Evolutionary conservation across 2,888 invertebrate species (phyloP).

Genomic region (Notodonta ziczac): DNA sequence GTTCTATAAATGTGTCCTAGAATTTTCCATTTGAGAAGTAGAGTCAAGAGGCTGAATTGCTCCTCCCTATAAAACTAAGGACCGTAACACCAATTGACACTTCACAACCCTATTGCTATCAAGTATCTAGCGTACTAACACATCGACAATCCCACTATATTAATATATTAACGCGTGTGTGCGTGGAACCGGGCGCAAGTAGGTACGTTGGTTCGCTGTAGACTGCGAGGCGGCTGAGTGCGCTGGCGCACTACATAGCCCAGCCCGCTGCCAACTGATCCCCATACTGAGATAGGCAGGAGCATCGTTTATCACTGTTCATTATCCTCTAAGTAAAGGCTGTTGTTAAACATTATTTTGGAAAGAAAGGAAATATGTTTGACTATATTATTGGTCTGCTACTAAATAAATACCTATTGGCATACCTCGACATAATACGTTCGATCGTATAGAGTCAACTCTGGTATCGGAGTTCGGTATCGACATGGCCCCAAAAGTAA

Average conservation of each 20-base stretch:
- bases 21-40: too few relatives aligned
- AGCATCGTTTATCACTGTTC: not conserved
- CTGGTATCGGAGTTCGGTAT: too few relatives aligned
- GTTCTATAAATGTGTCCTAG: too few relatives aligned
- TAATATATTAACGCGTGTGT: conserved; percentile 31
- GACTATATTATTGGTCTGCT: not conserved
- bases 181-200: conserved; percentile 33
- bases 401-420: too few relatives aligned
- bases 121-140: conserved; percentile 15
- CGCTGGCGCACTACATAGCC: conserved; percentile 21
- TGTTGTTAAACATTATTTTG: not conserved
- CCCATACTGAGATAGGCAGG: conserved; percentile 15
- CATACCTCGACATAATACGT: too few relatives aligned
- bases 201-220: conserved; percentile 36
- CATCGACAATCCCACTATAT: conserved; percentile 16
- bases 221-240: conserved; percentile 57
- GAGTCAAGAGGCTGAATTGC: too few relatives aligned
- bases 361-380: not conserved
- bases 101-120: conserved; percentile 4
- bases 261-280: conserved; percentile 35
- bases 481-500: too few relatives aligned
- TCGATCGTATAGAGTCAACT: too few relatives aligned
- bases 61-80: not conserved
- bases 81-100: not conserved
- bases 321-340: conserved; percentile 1